Evolutionary conservation across 2,888 invertebrate species (phyloP), one percentile per base, ranked within the genome.

Genomic region (Drosophila emarginata): DNA sequence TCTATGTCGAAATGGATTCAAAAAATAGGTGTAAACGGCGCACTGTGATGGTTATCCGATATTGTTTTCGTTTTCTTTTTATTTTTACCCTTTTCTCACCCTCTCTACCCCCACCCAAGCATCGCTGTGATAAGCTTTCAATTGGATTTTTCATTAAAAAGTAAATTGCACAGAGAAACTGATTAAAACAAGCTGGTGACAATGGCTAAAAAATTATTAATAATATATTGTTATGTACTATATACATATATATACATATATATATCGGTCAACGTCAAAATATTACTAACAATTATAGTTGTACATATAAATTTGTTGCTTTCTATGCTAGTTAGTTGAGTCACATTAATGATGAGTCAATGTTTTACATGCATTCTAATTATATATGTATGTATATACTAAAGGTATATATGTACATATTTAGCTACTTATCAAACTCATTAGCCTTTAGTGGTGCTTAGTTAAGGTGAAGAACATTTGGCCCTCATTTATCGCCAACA

Each of bases 401-500:
- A 36, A 21, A 12, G n/a, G 7, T 21, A 39, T 18, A 18, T 37
- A 12, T 54, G 12, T 32, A 11, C 14, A 5, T 36, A 15, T 54
- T 7, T 45, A 18, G 15, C 2, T 9, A 45, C 45, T 45, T 45
- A 45, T 45, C 45, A 12, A 18, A 45, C 45, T 45, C 45, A 45
- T 45, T 45, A 45, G 45, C 45, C 45, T 45, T 45, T 45, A 45
- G 45, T 45, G 45, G 53, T 59, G 23, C 28, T 45, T 45, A 45
- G 45, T 45, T 45, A 45, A 45, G 45, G 45, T 45, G 45, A 45
- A 45, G 53, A 40, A 67, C 61, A 74, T 62, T 63, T 68, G 61
- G 53, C 53, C 53, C 28, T 53, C 28, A 28, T 28, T 23, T 28
- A 52, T 53, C 45, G 18, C 18, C 45, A 7, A 45, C 18, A 45